These are phyloP conservation scores for Notodonta ziczac DNA, from an alignment of 2,888 invertebrate genomes.

Conservation along the genomic window DNA sequence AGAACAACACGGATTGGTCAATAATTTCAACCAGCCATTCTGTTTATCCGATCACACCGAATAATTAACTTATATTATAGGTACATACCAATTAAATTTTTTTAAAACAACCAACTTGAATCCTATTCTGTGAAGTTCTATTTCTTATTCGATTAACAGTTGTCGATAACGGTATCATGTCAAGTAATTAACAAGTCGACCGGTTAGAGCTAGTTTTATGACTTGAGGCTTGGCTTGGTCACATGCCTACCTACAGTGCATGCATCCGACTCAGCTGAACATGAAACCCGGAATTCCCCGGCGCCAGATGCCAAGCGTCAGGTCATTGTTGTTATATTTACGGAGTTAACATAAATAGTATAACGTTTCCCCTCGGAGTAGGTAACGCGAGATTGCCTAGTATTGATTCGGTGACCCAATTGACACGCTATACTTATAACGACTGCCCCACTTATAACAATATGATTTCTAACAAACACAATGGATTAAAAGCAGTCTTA, in stretches of 20 bases:
- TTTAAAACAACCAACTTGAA: background rate
- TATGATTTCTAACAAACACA: conserved; percentile 11
- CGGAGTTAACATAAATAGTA: conserved; percentile 17
- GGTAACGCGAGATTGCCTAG: conserved; percentile 6
- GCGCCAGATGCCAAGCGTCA: conserved; percentile 33
- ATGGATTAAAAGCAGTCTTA: background rate
- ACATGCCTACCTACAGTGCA: background rate
- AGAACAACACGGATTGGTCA: background rate
- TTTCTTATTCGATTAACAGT: conserved; percentile 26
- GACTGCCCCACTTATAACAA: conserved; percentile 15
- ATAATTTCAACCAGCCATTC: background rate
- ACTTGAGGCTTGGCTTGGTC: background rate
- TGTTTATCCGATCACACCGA: background rate
- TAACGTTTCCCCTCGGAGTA: conserved; percentile 5
- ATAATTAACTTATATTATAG: background rate
- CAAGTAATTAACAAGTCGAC: conserved; percentile 30
- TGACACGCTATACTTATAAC: conserved; percentile 13
- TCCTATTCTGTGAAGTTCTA: conserved; percentile 10
- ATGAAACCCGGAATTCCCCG: conserved; percentile 28
- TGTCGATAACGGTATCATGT: conserved; percentile 27
- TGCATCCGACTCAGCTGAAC: conserved; percentile 24
- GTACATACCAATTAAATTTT: background rate
- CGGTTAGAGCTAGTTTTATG: conserved; percentile 28
- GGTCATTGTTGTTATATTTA: conserved; percentile 25
- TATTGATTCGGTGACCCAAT: conserved; percentile 44